phyloP scores from a whole-genome alignment of 2,888 invertebrate species.

The Saturnia japonica region DNA sequence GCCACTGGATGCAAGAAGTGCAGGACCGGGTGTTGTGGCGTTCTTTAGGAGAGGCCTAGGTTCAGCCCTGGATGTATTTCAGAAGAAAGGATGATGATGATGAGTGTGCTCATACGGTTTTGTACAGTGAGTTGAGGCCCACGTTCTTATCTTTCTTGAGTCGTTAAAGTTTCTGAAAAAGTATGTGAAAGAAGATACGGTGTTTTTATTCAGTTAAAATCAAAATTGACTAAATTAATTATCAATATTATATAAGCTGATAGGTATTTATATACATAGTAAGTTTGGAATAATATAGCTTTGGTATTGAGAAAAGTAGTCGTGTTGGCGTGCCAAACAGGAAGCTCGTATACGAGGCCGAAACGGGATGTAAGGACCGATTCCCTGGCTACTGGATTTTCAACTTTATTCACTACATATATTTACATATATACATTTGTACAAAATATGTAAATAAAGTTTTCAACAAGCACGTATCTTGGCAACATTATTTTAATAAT shows the following conservation, averaged over 20 bases:
- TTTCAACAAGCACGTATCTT: constrained; percentile 9
- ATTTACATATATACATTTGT: constrained; percentile 18
- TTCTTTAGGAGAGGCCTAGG: too few relatives aligned
- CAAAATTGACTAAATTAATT: too few relatives aligned
- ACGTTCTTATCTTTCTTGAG: neutral
- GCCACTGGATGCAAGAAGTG: too few relatives aligned
- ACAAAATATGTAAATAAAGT: constrained; percentile 12
- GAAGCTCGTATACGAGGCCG: constrained; percentile 73
- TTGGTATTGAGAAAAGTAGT: constrained; percentile 68
- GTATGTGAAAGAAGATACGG: too few relatives aligned
- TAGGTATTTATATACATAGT: constrained; percentile 22
- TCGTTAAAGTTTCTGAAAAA: too few relatives aligned
- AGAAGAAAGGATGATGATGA: too few relatives aligned
- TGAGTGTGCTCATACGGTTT: neutral
- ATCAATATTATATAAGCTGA: too few relatives aligned
- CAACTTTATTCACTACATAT: constrained; percentile 49
- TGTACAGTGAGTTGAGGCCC: neutral
- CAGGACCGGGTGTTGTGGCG: too few relatives aligned
- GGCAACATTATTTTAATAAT: constrained; percentile 10
- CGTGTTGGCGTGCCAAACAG: constrained; percentile 79
- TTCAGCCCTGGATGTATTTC: too few relatives aligned
- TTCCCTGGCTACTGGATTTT: constrained; percentile 59
- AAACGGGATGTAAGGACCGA: constrained; percentile 72
- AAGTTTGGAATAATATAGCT: constrained; percentile 42
- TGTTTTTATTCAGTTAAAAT: too few relatives aligned